Conservation (phyloP, 2,888 invertebrate species). For the Mythimna ferrago region DNA sequence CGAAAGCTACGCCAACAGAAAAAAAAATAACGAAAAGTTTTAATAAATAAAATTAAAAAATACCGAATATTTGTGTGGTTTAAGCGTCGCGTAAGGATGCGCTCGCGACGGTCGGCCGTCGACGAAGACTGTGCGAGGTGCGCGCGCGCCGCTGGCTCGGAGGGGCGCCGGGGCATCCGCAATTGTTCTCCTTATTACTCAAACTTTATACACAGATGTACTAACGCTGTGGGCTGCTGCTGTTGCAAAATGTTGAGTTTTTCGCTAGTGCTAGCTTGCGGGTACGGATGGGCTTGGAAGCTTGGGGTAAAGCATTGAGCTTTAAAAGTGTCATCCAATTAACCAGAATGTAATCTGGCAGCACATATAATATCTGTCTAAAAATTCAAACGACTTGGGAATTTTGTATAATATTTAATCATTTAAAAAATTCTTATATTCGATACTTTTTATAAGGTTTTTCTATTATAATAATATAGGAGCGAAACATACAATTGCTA, state of each 20-base stretch:
- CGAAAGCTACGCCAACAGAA: slow-evolving; percentile 40
- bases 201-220: slow-evolving; percentile 69
- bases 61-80: slow-evolving; percentile 67
- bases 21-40: slow-evolving; percentile 44
- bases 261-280: slow-evolving; percentile 33
- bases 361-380: too few relatives aligned
- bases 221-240: slow-evolving; percentile 58
- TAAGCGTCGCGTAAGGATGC: slow-evolving; percentile 73
- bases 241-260: slow-evolving; percentile 63
- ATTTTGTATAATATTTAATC: too few relatives aligned
- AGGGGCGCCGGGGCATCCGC: slow-evolving; percentile 65
- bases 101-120: slow-evolving; percentile 74
- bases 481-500: too few relatives aligned
- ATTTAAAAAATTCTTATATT: too few relatives aligned
- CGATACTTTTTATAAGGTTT: too few relatives aligned
- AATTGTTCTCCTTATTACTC: slow-evolving; percentile 69
- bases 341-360: too few relatives aligned
- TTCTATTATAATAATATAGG: too few relatives aligned
- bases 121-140: slow-evolving; percentile 72
- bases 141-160: slow-evolving; percentile 64
- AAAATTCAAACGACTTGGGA: too few relatives aligned
- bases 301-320: neutral
- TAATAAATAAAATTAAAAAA: slow-evolving; percentile 58
- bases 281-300: slow-evolving; percentile 20
- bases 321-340: neutral